A percentile compares a stretch with the other conserved stretches of the same genome.
Evolutionary conservation across 2,113 vertebrate genomes (phyloP).

Genomic region (Helogale parvula): DNA sequence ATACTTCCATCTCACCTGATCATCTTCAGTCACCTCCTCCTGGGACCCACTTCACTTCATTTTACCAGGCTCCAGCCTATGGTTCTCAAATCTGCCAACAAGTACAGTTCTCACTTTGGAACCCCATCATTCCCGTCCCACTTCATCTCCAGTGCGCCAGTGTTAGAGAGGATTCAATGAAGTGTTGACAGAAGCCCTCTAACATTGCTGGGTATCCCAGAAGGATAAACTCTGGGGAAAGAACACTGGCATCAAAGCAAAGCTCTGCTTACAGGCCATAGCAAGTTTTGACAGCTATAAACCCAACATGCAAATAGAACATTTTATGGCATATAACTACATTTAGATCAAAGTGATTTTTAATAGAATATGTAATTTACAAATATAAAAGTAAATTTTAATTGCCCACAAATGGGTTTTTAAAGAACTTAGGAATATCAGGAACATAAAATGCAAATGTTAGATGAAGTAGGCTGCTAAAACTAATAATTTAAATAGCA

Average conservation of each 20-base stretch:
- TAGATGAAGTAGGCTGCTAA: constrained; percentile 43
- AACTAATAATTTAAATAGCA: constrained; percentile 37
- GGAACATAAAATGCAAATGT: constrained; percentile 43
- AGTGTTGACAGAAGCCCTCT: not conserved
- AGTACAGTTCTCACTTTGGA: not conserved
- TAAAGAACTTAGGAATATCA: constrained; percentile 37
- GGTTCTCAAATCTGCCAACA: not conserved
- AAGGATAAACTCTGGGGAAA: not conserved
- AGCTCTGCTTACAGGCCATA: not conserved
- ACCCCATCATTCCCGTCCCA: not conserved
- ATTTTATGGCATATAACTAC: constrained; percentile 7
- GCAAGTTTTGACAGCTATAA: constrained; percentile 13
- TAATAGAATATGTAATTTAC: constrained; percentile 50
- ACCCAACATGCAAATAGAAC: not conserved
- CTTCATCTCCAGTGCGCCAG: not conserved
- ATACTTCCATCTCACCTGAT: not conserved
- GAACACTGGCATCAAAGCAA: not conserved
- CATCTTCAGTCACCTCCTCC: not conserved
- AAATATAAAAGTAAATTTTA: constrained; percentile 47
- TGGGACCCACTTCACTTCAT: not conserved
- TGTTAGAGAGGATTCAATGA: not conserved
- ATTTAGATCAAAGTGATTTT: constrained; percentile 58
- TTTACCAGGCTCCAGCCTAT: not conserved
- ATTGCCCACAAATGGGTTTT: constrained; percentile 54
- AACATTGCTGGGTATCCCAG: not conserved